These are phyloP conservation scores for Myodes glareolus DNA, from an alignment of 2,113 vertebrate species.

Conservation along the genomic window DNA sequence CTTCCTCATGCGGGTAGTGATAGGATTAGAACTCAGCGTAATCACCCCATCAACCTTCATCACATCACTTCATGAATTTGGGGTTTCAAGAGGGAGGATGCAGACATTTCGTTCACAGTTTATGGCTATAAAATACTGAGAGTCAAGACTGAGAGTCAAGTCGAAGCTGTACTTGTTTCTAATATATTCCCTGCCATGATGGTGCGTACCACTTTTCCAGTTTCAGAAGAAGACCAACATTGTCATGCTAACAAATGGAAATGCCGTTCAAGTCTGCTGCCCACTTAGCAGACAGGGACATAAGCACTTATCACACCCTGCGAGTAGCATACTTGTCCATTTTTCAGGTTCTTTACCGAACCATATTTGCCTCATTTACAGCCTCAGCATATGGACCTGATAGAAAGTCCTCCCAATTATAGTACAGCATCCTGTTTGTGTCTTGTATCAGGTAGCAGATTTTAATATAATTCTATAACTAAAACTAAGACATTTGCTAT, in stretches of 20 bases:
- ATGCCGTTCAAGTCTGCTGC: not conserved
- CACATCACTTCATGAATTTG: not conserved
- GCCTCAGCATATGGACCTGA: not conserved
- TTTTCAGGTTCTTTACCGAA: not conserved
- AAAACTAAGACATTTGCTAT: conserved; percentile 12
- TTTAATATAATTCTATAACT: conserved; percentile 25
- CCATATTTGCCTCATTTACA: not conserved
- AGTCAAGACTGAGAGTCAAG: not conserved
- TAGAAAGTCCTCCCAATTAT: not conserved
- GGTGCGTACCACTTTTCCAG: not conserved
- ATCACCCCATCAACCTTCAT: not conserved
- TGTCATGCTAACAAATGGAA: not conserved
- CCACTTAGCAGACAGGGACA: not conserved
- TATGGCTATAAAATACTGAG: not conserved
- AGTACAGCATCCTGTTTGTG: not conserved
- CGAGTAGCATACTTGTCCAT: not conserved
- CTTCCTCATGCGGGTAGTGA: not conserved
- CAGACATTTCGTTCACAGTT: not conserved
- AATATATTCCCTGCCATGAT: not conserved
- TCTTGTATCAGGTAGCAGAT: conserved; percentile 16
- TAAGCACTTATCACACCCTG: not conserved
- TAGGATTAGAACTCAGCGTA: not conserved
- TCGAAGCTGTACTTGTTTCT: not conserved
- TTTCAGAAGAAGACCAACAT: not conserved
- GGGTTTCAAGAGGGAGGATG: not conserved